Evolutionary conservation across 2,113 vertebrate species (phyloP).

Genomic region (Tricholaema leucomelas): DNA sequence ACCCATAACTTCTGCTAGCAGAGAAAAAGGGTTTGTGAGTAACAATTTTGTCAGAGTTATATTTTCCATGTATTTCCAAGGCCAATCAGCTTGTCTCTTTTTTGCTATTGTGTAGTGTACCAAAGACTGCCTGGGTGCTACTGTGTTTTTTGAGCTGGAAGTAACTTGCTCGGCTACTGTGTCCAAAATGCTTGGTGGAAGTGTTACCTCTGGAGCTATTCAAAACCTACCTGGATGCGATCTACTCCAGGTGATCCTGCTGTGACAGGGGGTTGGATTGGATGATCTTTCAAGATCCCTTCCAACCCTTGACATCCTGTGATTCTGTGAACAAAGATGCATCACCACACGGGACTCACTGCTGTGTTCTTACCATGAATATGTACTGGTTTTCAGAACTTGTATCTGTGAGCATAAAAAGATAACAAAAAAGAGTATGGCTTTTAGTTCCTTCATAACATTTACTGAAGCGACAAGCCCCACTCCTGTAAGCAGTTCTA

Average conservation of each 20-base stretch:
- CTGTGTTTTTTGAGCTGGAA: not conserved
- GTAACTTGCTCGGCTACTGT: not conserved
- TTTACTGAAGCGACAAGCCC: not conserved
- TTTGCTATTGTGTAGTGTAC: not conserved
- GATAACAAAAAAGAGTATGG: no score
- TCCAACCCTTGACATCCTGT: no score
- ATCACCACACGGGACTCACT: not conserved
- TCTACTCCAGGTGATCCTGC: no score
- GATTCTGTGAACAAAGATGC: not conserved
- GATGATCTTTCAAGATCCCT: no score
- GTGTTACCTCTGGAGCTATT: no score
- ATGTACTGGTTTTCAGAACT: not conserved
- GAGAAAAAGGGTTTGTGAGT: constrained; percentile 1
- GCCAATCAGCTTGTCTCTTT: not conserved
- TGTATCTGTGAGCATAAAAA: not conserved
- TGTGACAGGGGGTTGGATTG: no score
- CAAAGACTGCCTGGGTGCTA: not conserved
- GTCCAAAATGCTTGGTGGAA: not conserved
- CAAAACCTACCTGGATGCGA: no score
- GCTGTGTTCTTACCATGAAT: not conserved
- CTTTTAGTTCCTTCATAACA: not conserved
- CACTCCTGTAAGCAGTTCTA: not conserved
- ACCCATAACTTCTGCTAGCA: constrained; percentile 32
- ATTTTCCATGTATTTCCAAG: constrained; percentile 32
- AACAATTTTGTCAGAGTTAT: constrained; percentile 29